Evolutionary conservation across 2,113 vertebrate species (phyloP).

Genomic region (Aix galericulata): DNA sequence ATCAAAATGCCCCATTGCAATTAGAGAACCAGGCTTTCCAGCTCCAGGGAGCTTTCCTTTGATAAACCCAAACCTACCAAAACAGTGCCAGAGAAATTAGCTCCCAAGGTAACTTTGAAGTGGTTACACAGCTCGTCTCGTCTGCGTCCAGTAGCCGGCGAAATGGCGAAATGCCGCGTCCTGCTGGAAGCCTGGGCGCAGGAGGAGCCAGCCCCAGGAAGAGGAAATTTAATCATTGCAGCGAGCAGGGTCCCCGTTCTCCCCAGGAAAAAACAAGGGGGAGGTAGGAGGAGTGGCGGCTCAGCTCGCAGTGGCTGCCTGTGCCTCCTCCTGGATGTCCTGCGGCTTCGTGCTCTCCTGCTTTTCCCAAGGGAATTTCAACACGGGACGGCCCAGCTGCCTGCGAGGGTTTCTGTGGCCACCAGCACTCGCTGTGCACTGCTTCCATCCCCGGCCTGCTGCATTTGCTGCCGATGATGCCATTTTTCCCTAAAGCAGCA

Average conservation of each 20-base stretch:
- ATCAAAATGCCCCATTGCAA: accelerated
- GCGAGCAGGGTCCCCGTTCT: background rate
- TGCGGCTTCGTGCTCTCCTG: accelerated
- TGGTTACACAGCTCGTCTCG: accelerated
- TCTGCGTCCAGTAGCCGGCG: accelerated
- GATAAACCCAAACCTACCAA: background rate
- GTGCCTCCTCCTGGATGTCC: background rate
- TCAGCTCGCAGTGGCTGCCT: background rate
- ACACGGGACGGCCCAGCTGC: accelerated
- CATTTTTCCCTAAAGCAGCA: background rate
- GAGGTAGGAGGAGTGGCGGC: accelerated
- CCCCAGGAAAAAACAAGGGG: constrained; percentile 54
- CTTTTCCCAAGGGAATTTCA: background rate
- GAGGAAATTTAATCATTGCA: constrained; percentile 56
- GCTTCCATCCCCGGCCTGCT: accelerated
- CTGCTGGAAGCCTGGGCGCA: background rate
- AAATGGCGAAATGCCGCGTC: background rate
- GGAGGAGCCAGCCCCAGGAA: constrained; percentile 38
- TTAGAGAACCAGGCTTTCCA: accelerated
- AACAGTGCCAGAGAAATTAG: accelerated
- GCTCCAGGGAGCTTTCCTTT: background rate
- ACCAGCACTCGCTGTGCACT: accelerated
- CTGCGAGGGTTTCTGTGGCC: accelerated
- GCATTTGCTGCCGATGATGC: accelerated
- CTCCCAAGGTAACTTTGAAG: background rate